These are phyloP conservation scores for Eidolon helvum DNA, from an alignment of 2,113 vertebrate genomes.

Conservation along the genomic window DNA sequence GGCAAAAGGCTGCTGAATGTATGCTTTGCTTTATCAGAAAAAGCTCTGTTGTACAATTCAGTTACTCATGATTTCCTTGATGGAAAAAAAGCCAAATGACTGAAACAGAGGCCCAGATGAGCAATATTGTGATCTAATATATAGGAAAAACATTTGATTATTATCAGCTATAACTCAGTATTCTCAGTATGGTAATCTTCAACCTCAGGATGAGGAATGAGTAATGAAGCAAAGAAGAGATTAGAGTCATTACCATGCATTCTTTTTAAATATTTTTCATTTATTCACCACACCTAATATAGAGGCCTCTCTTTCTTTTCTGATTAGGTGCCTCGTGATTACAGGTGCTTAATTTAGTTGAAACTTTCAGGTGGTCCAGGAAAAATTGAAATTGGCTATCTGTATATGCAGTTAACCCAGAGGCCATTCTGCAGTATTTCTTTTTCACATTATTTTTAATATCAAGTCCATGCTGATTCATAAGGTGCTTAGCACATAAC, in stretches of 20 bases:
- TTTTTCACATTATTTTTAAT: constrained; percentile 59
- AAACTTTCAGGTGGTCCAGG: not conserved
- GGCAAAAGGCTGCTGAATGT: not conserved
- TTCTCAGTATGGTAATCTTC: not conserved
- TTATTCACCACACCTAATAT: not conserved
- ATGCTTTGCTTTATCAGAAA: not conserved
- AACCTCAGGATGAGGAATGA: not conserved
- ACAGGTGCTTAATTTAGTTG: not conserved
- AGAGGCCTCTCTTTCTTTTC: not conserved
- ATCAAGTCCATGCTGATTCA: constrained; percentile 52
- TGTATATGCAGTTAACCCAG: not conserved
- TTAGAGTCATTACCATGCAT: not conserved
- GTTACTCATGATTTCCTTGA: not conserved
- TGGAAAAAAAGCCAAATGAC: not conserved
- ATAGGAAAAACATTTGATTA: not conserved
- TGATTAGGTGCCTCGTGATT: not conserved
- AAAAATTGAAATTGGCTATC: constrained; percentile 46
- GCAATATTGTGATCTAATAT: not conserved
- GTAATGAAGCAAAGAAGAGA: not conserved
- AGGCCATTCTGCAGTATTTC: constrained; percentile 24
- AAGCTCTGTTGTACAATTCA: not conserved
- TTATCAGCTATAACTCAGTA: not conserved
- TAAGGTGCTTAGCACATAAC: not conserved
- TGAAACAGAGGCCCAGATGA: not conserved
- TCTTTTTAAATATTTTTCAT: not conserved